These are phyloP conservation scores for Leptinotarsa juncta DNA, from an alignment of 2,888 invertebrate species.

Conservation along the genomic window DNA sequence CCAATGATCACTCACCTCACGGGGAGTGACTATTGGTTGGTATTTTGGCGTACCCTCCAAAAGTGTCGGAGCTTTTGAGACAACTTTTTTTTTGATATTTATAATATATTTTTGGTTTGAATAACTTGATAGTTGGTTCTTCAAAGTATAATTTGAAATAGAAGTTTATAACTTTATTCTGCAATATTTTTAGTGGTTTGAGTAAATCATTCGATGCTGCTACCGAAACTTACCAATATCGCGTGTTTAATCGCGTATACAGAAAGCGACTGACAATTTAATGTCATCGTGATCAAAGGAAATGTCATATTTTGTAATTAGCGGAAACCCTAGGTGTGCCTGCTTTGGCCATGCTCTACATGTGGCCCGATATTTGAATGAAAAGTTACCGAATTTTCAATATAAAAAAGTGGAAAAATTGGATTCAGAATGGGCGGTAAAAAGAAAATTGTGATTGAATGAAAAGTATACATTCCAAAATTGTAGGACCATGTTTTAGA, in stretches of 20 bases:
- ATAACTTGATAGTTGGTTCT: too few relatives aligned
- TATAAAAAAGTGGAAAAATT: slow-evolving; percentile 67
- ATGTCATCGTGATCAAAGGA: slow-evolving; percentile 21
- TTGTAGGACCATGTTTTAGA: slow-evolving; percentile 68
- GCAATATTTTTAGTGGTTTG: too few relatives aligned
- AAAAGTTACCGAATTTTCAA: slow-evolving; percentile 70
- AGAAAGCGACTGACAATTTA: neutral
- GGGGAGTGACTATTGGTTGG: too few relatives aligned
- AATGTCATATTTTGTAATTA: slow-evolving; percentile 69
- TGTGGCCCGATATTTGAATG: slow-evolving; percentile 69
- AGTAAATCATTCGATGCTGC: too few relatives aligned
- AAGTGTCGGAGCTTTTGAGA: too few relatives aligned
- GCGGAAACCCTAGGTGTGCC: slow-evolving; percentile 69
- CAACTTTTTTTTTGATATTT: too few relatives aligned
- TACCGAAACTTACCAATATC: neutral
- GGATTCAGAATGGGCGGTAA: slow-evolving; percentile 66
- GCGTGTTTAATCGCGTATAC: neutral
- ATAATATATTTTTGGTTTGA: too few relatives aligned
- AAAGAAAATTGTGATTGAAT: neutral
- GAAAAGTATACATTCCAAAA: neutral
- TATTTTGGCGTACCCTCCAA: too few relatives aligned
- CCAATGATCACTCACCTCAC: too few relatives aligned
- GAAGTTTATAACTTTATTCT: too few relatives aligned
- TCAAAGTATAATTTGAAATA: too few relatives aligned
- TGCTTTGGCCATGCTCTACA: slow-evolving; percentile 69